Conservation (phyloP, 2,113 vertebrate species). For the Acanthochromis polyacanthus region DNA sequence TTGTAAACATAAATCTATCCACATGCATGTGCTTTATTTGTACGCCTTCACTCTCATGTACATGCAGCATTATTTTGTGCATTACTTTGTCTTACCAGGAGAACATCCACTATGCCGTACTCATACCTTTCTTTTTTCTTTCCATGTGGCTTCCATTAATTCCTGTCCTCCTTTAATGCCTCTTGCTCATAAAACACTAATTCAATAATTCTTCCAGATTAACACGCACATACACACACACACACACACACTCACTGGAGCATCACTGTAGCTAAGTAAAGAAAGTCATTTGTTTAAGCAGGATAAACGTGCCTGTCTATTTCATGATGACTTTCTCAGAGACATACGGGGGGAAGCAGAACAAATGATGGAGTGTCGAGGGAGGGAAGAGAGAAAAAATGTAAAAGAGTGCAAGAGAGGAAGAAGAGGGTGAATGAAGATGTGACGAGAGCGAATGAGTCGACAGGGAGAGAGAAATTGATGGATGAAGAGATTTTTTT, state of each 20-base stretch:
- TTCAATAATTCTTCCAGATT: constrained; percentile 49
- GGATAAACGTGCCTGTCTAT: constrained; percentile 60
- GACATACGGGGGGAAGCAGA: constrained; percentile 24
- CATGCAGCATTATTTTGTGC: background rate
- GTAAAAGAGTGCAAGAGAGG: constrained; percentile 3
- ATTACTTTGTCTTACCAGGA: background rate
- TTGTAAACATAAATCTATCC: constrained; percentile 1
- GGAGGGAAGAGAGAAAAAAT: constrained; percentile 7
- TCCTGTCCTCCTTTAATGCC: constrained; percentile 40
- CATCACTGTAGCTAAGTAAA: constrained; percentile 37
- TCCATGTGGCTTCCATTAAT: constrained; percentile 48
- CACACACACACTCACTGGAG: constrained; percentile 10
- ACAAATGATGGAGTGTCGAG: constrained; percentile 36
- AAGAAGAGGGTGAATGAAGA: constrained; percentile 52
- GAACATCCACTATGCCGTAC: background rate
- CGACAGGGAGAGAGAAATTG: constrained; percentile 6
- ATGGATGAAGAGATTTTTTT: constrained; percentile 45
- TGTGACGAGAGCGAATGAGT: constrained; percentile 12
- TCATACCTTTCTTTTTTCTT: background rate
- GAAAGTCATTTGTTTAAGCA: constrained; percentile 58
- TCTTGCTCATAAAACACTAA: constrained; percentile 52
- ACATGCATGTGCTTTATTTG: background rate
- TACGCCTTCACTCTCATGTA: background rate
- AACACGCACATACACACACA: constrained; percentile 16
- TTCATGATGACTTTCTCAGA: constrained; percentile 76